phyloP scores from a whole-genome alignment of 2,888 invertebrate genomes.

The Chironomus riparius region DNA sequence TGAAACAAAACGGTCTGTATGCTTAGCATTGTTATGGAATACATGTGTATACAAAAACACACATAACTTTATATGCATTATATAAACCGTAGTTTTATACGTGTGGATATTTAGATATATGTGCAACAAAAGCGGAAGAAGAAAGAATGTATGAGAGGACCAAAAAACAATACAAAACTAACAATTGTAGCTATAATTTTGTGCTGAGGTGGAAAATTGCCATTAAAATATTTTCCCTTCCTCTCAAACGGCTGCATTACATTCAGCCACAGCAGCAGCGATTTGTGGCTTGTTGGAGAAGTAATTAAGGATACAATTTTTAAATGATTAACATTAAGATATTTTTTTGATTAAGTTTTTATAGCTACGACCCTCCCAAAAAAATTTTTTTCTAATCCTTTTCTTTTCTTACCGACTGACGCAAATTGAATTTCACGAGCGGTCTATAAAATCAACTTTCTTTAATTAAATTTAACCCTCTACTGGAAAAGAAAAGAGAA shows the following conservation, averaged over 20 bases:
- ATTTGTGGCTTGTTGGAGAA: neutral
- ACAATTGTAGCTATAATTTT: neutral
- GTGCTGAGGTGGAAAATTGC: neutral
- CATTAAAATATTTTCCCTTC: neutral
- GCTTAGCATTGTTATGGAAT: neutral
- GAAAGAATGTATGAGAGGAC: neutral
- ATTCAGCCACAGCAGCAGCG: neutral
- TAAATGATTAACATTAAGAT: conserved; percentile 6
- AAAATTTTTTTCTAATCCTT: neutral
- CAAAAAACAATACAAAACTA: neutral
- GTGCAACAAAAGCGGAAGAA: no score
- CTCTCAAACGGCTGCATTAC: neutral
- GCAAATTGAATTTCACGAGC: neutral
- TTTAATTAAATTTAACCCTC: neutral
- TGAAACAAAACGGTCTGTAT: neutral
- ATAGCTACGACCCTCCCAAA: neutral
- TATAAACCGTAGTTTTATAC: neutral
- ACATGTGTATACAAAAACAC: neutral
- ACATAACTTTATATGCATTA: neutral
- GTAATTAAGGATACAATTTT: conserved; percentile 6
- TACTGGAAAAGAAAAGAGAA: neutral
- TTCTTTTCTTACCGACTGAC: neutral
- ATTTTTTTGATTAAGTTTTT: conserved; percentile 5
- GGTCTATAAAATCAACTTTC: neutral
- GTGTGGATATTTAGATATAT: no score